Conservation (phyloP, 2,888 invertebrate species). For the Tetranychus piercei region DNA sequence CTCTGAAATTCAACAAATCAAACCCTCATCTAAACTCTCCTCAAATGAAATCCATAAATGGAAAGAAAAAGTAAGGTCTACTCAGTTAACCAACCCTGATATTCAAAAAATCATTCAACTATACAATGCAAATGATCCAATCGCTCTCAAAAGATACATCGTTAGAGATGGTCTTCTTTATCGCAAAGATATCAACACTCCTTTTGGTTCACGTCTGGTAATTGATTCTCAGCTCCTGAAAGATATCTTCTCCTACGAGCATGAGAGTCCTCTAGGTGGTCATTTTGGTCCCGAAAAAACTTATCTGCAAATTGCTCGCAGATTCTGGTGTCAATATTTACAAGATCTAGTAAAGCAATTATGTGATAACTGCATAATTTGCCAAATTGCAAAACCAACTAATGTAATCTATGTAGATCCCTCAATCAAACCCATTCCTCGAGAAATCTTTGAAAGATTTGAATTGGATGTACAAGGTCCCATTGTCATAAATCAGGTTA, state of each 20-base stretch:
- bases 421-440: not conserved
- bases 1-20: not conserved
- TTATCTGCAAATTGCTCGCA: not conserved
- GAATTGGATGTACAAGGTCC: not conserved
- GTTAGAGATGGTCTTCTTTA: not conserved
- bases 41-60: not conserved
- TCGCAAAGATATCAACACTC: not conserved
- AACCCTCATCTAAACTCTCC: not conserved
- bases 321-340: not conserved
- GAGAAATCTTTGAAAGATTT: not conserved
- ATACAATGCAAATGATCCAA: not conserved
- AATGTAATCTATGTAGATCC: not conserved
- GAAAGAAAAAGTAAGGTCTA: not conserved
- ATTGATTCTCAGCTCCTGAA: not conserved
- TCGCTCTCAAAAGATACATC: not conserved
- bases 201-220: not conserved
- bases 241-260: not conserved
- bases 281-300: not conserved
- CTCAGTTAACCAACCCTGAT: not conserved
- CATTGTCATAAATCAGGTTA: not conserved
- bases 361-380: not conserved
- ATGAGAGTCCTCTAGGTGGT: not conserved
- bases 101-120: not conserved
- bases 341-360: not conserved
- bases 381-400: not conserved